phyloP scores from a whole-genome alignment of 2,888 invertebrate species.

The Drosophila stalkeri region DNA sequence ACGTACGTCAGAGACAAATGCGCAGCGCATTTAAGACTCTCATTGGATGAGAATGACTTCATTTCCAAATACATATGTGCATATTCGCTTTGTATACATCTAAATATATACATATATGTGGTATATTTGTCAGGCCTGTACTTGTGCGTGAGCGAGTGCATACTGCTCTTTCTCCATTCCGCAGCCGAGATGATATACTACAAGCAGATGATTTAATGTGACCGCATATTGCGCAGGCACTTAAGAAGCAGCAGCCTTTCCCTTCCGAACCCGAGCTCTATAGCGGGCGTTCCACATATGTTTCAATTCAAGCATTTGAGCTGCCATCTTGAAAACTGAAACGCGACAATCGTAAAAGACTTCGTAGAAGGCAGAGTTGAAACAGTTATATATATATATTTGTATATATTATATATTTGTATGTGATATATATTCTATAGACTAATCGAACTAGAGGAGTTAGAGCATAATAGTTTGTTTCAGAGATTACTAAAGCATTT shows the following conservation, averaged over 20 bases:
- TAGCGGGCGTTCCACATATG: constrained; percentile 66
- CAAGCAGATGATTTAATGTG: constrained; percentile 81
- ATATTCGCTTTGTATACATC: not conserved
- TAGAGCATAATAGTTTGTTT: not conserved
- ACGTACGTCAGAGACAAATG: constrained; percentile 24
- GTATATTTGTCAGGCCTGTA: constrained; percentile 66
- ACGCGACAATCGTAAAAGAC: constrained; percentile 13
- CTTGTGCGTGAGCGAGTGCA: constrained; percentile 45
- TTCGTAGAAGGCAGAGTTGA: constrained; percentile 1
- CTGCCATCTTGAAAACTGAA: constrained; percentile 73
- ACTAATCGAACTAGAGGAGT: constrained; percentile 8
- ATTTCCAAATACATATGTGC: constrained; percentile 40
- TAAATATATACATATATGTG: constrained; percentile 5
- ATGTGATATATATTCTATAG: not conserved
- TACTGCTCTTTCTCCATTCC: constrained; percentile 40
- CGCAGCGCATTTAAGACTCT: constrained; percentile 31
- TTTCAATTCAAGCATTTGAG: constrained; percentile 64
- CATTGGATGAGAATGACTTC: constrained; percentile 68
- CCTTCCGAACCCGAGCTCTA: constrained; percentile 23
- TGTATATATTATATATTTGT: not conserved
- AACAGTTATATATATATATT: not conserved
- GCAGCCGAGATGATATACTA: constrained; percentile 68
- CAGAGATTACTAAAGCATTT: constrained; percentile 33
- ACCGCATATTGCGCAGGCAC: constrained; percentile 72
- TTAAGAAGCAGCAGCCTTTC: constrained; percentile 27